Base-by-base conservation (phyloP, 2,888 invertebrate genomes). In the Sicus ferrugineus region DNA sequence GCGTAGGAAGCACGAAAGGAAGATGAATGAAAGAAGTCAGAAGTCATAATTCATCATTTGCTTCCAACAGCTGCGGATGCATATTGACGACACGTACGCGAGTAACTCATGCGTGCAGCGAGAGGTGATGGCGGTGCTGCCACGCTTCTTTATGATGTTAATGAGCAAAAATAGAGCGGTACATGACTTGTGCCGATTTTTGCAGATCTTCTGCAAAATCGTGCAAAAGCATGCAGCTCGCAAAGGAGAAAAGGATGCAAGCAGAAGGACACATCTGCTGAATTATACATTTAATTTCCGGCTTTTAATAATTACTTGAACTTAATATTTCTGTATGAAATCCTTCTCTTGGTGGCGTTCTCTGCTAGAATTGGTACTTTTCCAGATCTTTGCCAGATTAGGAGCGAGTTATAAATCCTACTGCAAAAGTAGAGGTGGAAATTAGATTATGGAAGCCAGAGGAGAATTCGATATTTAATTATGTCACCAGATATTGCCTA, bases 231-330 rank as follows among this genome's bases (percentile, higher is more conserved):
- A 26, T 23, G 16, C 19, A 26, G 14, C 16, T 23, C 16, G 26
- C 16, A 21, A 11, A 9, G 6, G 26, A 54, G 16, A 54, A 54
- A 54, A 54, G 38, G 38, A 52, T 3, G 21, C 38, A 7, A 38
- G 26, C 21, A 26, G 11, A 54, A 23, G 21, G 21, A 54, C 26
- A 23, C 23, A 11, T 21, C 16, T 21, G n/a, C 19, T 34, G 30
- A 59, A 38, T 59, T 38, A 30, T 58, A 58, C 26, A 30, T 30
- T 58, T 58, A 58, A 58, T 58, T 58, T 58, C 56, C 56, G 56
- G 26, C 30, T 58, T 58, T n/a, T n/a, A n/a, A n/a, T n/a, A n/a
- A n/a, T n/a, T n/a, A n/a, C n/a, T n/a, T n/a, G n/a, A n/a, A n/a
- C n/a, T n/a, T n/a, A n/a, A n/a, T n/a, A n/a, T n/a, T 48, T 48